These are phyloP conservation scores for Lepidurus packardi DNA, from an alignment of 1,140 invertebrate genomes.

Conservation along the genomic window DNA sequence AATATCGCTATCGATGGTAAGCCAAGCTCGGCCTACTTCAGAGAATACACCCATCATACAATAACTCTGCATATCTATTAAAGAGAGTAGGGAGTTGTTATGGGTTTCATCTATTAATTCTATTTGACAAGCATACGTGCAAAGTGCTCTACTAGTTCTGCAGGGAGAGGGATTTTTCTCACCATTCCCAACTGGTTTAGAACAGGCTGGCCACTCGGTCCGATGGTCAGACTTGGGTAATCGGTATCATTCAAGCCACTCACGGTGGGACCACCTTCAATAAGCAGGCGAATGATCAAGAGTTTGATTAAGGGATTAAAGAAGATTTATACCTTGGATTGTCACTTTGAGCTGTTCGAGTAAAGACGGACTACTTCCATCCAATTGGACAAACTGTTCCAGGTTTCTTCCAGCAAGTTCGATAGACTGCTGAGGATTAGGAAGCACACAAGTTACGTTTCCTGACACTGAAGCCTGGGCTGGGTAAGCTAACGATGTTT, in stretches of 20 bases:
- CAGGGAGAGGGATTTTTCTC: constrained; percentile 49
- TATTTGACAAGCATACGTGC: constrained; percentile 46
- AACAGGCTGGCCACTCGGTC: constrained; percentile 42
- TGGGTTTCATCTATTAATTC: neutral
- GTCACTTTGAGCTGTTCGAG: constrained; percentile 34
- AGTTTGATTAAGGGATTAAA: neutral
- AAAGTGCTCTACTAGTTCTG: constrained; percentile 52
- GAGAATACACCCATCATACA: constrained; percentile 94
- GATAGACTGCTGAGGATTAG: neutral
- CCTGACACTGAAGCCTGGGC: neutral
- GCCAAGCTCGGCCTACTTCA: constrained; percentile 91
- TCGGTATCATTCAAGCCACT: constrained; percentile 50
- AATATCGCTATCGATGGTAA: constrained; percentile 95
- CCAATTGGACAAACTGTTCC: constrained; percentile 1
- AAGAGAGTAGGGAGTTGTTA: neutral
- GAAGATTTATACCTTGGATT: constrained; percentile 27
- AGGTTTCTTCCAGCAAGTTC: constrained; percentile 29
- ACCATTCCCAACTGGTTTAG: constrained; percentile 44
- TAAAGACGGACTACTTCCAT: constrained; percentile 8
- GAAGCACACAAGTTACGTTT: neutral
- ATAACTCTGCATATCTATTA: constrained; percentile 80
- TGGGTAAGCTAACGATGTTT: neutral
- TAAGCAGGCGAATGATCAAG: neutral
- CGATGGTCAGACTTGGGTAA: constrained; percentile 47
- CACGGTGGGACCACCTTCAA: constrained; percentile 48